Evolutionary conservation across 2,888 invertebrate genomes (phyloP), one percentile per base, ranked within the genome.

Genomic region (Brenthis hecate): DNA sequence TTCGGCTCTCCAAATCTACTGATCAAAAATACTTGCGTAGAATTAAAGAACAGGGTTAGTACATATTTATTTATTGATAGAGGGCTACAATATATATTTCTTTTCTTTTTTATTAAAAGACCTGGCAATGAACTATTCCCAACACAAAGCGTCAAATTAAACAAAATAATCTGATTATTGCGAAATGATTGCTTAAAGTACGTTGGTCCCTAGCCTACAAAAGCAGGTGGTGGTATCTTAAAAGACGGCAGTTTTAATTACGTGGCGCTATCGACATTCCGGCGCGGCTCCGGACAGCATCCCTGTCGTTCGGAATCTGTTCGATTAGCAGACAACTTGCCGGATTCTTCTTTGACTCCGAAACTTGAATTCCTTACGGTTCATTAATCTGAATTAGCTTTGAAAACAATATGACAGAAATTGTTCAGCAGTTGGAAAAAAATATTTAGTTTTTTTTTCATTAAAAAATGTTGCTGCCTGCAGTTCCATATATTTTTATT

Each of bases 221-320:
- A 69, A 73, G 73, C 85, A 85, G 85, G 85, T 84, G 80, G 76
- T 76, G 77, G 80, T 80, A 77, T 82, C 85, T 83, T 85, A 85
- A 84, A 85, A 85, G 85, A 81, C 84, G 86, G 84, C 86, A 86
- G 85, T 86, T 88, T 88, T 88, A 88, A 88, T 88, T 88, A 87
- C 87, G 83, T 78, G 80, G 78, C 81, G 73, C 74, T 82, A 87
- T 87, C 85, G 86, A 79, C 85, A 88, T 88, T 87, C 88, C 88
- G 75, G 75, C 64, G 79, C 66, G 61, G 56, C 61, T 43, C 66
- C 70, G 62, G 74, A 77, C 80, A 78, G 80, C 81, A 80, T 80
- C 79, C 79, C 79, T 79, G 81, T 80, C 80, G 80, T 77, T 74
- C 77, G 87, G 87, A 87, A 88, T 88, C 86, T 83, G 80, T 82